Base-by-base conservation (phyloP, 2,113 vertebrate genomes). In the Kryptolebias marmoratus region DNA sequence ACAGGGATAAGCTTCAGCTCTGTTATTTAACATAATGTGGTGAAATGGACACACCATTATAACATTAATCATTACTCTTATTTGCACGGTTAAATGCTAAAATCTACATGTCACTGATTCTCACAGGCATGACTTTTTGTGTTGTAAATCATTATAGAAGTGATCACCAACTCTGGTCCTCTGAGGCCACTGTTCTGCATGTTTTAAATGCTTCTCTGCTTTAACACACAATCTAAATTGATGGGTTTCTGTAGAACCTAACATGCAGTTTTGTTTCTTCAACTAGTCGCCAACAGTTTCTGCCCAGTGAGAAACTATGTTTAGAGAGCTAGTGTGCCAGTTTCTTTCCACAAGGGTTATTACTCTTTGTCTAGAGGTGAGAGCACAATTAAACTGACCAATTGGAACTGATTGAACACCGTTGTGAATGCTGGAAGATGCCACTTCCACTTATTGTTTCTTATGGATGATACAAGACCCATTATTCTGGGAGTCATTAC, bases 401-500 rank as follows among this genome's bases (percentile, higher is more conserved):
- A 77, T 63, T 83, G 77, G 52, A 81, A 70, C 68, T 54, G 59
- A 86, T 57, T 55, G 64, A 74, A 74, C 74, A 65, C 77, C 73
- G 83, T 79, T 55, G 57, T 49, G 53, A 49, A 70, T 52, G 78
- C 87, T 79, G 63, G 67, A 73, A 86, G 76, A 87, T 68, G 77
- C 67, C 83, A 82, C 80, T 82, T 84, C 53, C 72, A 83, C 83
- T 90, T 71, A 84, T 79, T 83, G 45, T 75, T 85, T 73, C 87
- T 87, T 86, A 67, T 31, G 28, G 60, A 75, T 52, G 32, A 86
- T 74, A 66, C 56, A n/a, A 75, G 76, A 57, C 31, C 76, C 82
- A 88, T 89, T 87, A 90, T 79, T 88, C 81, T 72, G 70, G 50
- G 75, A 86, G 85, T 89, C 84, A 87, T 91, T 84, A 80, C 88